Evolutionary conservation across 2,888 invertebrate genomes (phyloP), one percentile per base, ranked within the genome.

Genomic region (Rotaria macrura): DNA sequence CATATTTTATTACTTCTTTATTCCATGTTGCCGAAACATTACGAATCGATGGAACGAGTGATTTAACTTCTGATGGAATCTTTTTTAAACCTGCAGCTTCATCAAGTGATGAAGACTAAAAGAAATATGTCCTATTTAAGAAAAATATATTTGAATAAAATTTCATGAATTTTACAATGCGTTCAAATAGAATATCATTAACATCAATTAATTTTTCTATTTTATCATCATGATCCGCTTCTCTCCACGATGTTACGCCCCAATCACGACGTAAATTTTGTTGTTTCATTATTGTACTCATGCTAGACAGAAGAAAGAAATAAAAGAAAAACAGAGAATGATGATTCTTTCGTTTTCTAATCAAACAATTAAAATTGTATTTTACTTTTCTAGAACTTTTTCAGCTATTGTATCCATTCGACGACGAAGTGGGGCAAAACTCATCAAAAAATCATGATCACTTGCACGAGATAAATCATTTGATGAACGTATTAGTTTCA

Each of bases 21-120:
- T 84, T 86, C 86, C 86, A 86, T 54, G 84, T 86, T n/a, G 86
- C 84, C 17, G 47, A 52, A 43, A 86, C 84, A 38, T 86, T 86
- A 29, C 86, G 40, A 40, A 55, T 40, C 34, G 86, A 74, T 29
- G 84, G 43, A n/a, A 74, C 40, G 20, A 86, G 57, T 25, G 74
- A 23, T 17, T 52, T 83, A 3, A 74, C 84, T 40, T 79, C 79
- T 0, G 79, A 14, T 4, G 43, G 52, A 12, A 29, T 84, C 40
- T 86, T 86, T 79, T 86, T 86, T 40, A 86, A 57, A 12, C 86
- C 86, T 54, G 84, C 38, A 55, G 74, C 54, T 74, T 86, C 86
- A 49, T 86, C 86, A n/a, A 86, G 38, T 34, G 55, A 72, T 47
- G 54, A 43, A 40, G 84, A 47, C 43, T 55, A 57, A 55, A 23